Evolutionary conservation across 2,797 vertebrate species (phyloP), one percentile per base, ranked within the genome.

Genomic region (Karalla daura): DNA sequence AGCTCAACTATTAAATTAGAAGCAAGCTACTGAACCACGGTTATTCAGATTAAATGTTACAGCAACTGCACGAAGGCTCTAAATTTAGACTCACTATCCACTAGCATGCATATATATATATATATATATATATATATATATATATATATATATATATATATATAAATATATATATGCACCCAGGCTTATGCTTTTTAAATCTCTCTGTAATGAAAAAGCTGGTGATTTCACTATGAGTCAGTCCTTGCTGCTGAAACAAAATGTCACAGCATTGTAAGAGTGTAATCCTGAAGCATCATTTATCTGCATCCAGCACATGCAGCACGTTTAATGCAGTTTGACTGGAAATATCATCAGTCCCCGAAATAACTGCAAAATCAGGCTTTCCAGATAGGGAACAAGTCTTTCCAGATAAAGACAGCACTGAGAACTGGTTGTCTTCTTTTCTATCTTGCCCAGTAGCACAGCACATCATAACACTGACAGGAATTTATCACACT

Each of bases 201-300:
- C 11, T 15, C 18, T n/a, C 11, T 35, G 35, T 49, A 24, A 69
- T 17, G n/a, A n/a, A 20, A 51, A 46, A 11, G 10, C 2, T 6
- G 7, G n/a, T 23, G 15, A 59, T 51, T 32, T 50, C 47, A 41
- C 6, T 14, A 18, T 24, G 36, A 52, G 2, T 67, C 60, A 55
- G 27, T 17, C 14, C 18, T n/a, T 36, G 39, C 53, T 14, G 35
- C n/a, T 33, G 35, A 45, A 25, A 47, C 13, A 24, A 21, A 8
- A 23, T 14, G 20, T 41, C 44, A 50, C 12, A 20, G 13, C 15
- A 11, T 18, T 41, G 20, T 35, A 49, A 27, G 32, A 30, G 49
- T 24, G 25, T 46, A 52, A 65, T 54, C 47, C 47, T 35, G n/a
- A 4, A 20, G 20, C 20, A 25, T 37, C 12, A 47, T 59, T 37